phyloP scores from a whole-genome alignment of 2,888 invertebrate species.

The Acleris literana region DNA sequence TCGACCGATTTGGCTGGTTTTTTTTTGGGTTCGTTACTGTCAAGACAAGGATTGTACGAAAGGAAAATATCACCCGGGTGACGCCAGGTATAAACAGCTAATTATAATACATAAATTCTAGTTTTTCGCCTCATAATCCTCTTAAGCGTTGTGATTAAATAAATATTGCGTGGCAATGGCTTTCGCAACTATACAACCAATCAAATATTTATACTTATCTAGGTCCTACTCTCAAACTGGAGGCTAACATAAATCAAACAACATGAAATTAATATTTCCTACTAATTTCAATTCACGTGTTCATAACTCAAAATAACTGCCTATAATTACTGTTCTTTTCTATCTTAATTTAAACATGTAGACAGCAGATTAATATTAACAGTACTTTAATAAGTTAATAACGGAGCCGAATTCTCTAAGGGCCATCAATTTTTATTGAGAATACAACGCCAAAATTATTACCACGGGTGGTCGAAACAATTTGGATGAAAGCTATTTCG shows the following conservation, averaged over 20 bases:
- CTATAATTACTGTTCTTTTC: slow-evolving; percentile 26
- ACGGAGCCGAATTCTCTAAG: slow-evolving; percentile 56
- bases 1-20: no score
- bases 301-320: slow-evolving; percentile 32
- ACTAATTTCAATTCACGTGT: slow-evolving; percentile 29
- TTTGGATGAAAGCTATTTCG: slow-evolving; percentile 30
- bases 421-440: slow-evolving; percentile 71
- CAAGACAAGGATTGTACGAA: no score
- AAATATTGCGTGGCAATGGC: no score
- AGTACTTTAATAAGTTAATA: slow-evolving; percentile 66
- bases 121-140: no score
- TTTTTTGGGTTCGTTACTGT: no score
- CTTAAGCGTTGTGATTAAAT: no score
- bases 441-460: slow-evolving; percentile 57
- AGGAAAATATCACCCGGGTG: no score
- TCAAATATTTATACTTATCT: no score
- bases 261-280: not conserved
- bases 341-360: slow-evolving; percentile 35
- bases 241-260: not conserved
- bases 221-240: not conserved
- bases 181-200: no score
- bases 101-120: no score
- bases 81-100: no score
- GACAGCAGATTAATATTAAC: slow-evolving; percentile 58
- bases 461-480: slow-evolving; percentile 62